These are phyloP conservation scores for Hyposoter didymator DNA, from an alignment of 2,888 invertebrate species.

Conservation along the genomic window DNA sequence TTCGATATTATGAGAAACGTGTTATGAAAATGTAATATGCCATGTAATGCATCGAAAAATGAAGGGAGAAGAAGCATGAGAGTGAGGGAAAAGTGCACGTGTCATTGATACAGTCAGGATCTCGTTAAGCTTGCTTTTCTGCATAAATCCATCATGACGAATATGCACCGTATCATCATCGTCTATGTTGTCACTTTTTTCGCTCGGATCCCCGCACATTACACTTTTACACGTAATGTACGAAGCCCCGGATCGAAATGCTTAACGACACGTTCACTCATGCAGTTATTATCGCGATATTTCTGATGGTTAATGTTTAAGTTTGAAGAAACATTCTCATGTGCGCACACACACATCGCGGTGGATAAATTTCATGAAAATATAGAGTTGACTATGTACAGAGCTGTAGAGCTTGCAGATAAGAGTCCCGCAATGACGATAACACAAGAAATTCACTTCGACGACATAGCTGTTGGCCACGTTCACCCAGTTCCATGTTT, in stretches of 20 bases:
- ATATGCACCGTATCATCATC: conserved; percentile 16
- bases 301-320: conserved; percentile 35
- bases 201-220: conserved; percentile 5
- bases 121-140: conserved; percentile 6
- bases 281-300: background rate
- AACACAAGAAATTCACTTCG: background rate
- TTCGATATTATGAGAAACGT: conserved; percentile 43
- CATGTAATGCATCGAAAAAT: conserved; percentile 19
- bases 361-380: conserved; percentile 1
- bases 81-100: conserved; percentile 9
- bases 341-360: background rate
- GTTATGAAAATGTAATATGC: conserved; percentile 23
- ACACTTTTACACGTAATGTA: conserved; percentile 8
- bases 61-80: background rate
- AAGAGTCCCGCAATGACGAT: conserved; percentile 44
- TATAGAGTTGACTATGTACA: conserved; percentile 1
- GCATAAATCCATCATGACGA: conserved; percentile 1
- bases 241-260: conserved; percentile 23
- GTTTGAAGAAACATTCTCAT: background rate
- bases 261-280: conserved; percentile 9
- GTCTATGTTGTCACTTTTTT: background rate
- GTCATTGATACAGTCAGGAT: conserved; percentile 9
- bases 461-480: conserved; percentile 19
- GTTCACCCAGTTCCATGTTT: background rate
- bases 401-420: conserved; percentile 29